Base-by-base conservation (phyloP, 2,888 invertebrate genomes). In the Glaucopsyche alexis region DNA sequence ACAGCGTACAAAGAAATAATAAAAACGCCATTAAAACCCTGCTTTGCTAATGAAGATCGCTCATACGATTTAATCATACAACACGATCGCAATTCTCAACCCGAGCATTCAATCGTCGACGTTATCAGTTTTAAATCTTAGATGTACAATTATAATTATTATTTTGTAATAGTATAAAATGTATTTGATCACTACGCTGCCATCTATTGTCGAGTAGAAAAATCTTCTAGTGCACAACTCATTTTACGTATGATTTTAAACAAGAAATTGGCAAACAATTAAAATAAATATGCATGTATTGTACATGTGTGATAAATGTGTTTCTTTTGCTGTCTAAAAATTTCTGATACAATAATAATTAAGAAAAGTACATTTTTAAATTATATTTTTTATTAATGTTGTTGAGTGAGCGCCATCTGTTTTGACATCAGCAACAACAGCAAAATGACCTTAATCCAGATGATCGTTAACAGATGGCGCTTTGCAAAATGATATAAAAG, bases 21-120 rank as follows among this genome's bases (percentile, higher is more conserved):
- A 71, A 75, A 78, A 79, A 76, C 75, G 71, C 60, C 65, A 76
- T 78, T 80, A 77, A 29, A 80, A 78, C 79, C 77, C 75, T 75
- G 79, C 76, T 78, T 79, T 79, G 77, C 79, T 82, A 85, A 84
- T 87, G 84, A 84, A 86, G 84, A 84, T 82, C 79, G 80, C 81
- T 79, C 81, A 84, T 84, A 84, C 81, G 77, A 78, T 77, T 77
- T 87, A 87, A 87, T 87, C 82, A 84, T 80, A 83, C 81, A 80
- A 67, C 69, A 69, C 64, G 72, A 75, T 73, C 70, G 71, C 71
- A 49, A 73, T 73, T 81, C 76, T 78, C 70, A 76, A 79, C 74
- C 76, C 75, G 67, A 76, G 78, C 79, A 81, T 83, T 82, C 81
- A 82, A 47, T 67, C 81, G 72, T 40, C 14, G 52, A 16, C 52